Evolutionary conservation across 2,113 vertebrate genomes (phyloP), one percentile per base, ranked within the genome.

Genomic region (Oryzias woworae): DNA sequence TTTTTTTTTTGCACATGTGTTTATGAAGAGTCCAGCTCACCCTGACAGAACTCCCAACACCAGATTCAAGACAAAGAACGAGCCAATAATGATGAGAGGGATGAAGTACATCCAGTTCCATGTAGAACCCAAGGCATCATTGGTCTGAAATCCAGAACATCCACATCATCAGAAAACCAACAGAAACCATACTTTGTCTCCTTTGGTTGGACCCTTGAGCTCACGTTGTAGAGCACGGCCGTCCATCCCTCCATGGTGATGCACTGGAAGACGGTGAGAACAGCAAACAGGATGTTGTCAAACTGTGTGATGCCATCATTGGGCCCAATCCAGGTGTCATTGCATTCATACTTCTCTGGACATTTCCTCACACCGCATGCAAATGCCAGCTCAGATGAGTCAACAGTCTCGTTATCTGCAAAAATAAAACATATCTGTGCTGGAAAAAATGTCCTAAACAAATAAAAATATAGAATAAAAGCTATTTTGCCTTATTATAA

Each of bases 221-320:
- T 91, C 72, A 93, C 92, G 2, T 93, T 92, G 79, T 99, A 99
- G 5, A 99, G 92, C 46, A 98, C 97, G 4, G 97, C 96, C 4
- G 97, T 99, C 97, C 97, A 99, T 36, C 97, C 97, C 85, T 99
- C 97, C 97, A 99, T 99, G 78, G 97, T 99, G 77, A 99, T 99
- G 57, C 97, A 99, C 90, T 99, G 97, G 90, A 99, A 99, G 67
- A 99, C 97, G 20, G 97, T 98, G 82, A 99, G 93, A 83, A 99
- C 98, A 3, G 97, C 97, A 83, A 98, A 99, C 62, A 96, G 93
- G 91, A 99, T 98, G 86, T 99, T 99, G 89, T 99, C 97, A 0
- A 99, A 99, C 90, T 99, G 97, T 54, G 96, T 98, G 86, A 99
- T 99, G 88, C 97, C 97, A 43, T 96, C 96, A 0, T 99, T 99